These are phyloP conservation scores for Thomomys bottae DNA, from an alignment of 2,113 vertebrate genomes.

Conservation along the genomic window DNA sequence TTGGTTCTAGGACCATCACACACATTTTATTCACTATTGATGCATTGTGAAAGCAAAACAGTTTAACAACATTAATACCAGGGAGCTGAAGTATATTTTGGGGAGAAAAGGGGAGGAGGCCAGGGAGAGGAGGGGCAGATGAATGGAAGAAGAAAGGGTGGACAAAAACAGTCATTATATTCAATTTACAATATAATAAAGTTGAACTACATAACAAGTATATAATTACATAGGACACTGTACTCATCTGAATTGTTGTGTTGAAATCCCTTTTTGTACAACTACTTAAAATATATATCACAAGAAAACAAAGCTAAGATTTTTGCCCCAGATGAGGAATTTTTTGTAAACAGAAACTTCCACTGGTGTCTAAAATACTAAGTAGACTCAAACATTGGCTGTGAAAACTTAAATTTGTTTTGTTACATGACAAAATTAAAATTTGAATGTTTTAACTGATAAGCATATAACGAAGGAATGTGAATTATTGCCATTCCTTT, in stretches of 20 bases:
- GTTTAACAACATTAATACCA: no score
- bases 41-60: neutral
- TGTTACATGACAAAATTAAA: slow-evolving; percentile 22
- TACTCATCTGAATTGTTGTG: no score
- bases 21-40: slow-evolving; percentile 1
- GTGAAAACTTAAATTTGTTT: neutral
- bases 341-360: neutral
- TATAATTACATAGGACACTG: no score
- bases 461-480: neutral
- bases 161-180: no score
- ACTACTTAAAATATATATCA: no score
- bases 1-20: neutral
- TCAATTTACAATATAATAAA: no score
- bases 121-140: no score
- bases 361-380: neutral
- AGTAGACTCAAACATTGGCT: neutral
- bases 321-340: neutral
- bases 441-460: slow-evolving; percentile 13
- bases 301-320: neutral
- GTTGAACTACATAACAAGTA: no score
- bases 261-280: no score
- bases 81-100: no score
- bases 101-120: no score
- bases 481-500: neutral
- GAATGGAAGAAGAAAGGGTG: no score